Percentiles rank a stretch among this genome's conserved stretches.
phyloP scores from a whole-genome alignment of 2,888 invertebrate genomes.

The Dioctria rufipes region DNA sequence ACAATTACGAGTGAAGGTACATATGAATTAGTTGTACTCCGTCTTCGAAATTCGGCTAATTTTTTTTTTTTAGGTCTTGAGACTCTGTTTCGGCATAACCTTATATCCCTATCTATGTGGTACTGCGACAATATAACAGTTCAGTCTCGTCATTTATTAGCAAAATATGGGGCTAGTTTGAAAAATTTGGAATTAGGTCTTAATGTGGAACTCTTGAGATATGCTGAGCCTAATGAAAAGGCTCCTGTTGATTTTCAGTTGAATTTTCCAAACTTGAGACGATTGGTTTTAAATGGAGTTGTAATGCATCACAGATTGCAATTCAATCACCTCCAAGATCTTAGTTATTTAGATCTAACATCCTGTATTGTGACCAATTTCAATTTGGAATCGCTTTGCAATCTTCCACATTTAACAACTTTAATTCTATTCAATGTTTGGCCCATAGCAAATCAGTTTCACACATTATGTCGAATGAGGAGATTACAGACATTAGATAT shows the following conservation, averaged over 20 bases:
- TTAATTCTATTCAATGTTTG: conserved; percentile 88
- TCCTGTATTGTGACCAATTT: conserved; percentile 70
- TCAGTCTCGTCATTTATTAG: conserved; percentile 78
- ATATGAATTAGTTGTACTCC: conserved; percentile 18
- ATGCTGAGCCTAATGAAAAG: conserved; percentile 71
- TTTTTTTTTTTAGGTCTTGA: conserved; percentile 71
- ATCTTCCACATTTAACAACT: conserved; percentile 79
- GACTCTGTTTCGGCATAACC: conserved; percentile 81
- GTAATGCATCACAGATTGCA: conserved; percentile 68
- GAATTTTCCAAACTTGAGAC: conserved; percentile 69
- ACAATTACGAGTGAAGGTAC: conserved; percentile 80
- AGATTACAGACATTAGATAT: conserved; percentile 85
- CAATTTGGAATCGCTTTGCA: conserved; percentile 72
- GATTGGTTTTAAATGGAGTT: conserved; percentile 69
- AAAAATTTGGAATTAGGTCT: conserved; percentile 81
- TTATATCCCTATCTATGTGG: conserved; percentile 82
- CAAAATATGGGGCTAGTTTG: conserved; percentile 79
- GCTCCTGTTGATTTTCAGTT: conserved; percentile 77
- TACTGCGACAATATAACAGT: conserved; percentile 81
- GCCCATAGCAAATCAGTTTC: conserved; percentile 73
- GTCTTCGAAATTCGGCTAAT: neutral
- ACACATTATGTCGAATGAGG: conserved; percentile 75
- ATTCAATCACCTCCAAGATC: conserved; percentile 67
- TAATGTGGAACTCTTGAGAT: conserved; percentile 76
- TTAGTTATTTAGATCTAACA: conserved; percentile 69